Evolutionary conservation across 2,888 invertebrate species (phyloP).

Genomic region (Macrosiphum euphorbiae): DNA sequence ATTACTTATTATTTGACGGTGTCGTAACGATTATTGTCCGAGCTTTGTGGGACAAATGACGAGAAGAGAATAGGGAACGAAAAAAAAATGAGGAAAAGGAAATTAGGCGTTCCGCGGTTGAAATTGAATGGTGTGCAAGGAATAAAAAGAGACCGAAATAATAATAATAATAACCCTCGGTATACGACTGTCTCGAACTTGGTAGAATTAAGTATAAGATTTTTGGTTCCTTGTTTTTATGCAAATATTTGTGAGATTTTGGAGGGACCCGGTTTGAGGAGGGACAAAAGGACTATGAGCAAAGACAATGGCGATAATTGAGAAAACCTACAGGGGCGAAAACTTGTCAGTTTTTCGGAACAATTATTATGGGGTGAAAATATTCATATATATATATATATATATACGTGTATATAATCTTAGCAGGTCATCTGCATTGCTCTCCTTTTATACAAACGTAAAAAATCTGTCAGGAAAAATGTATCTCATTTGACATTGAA

Average conservation of each 20-base stretch:
- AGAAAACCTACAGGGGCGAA: constrained; percentile 47
- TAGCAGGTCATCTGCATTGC: constrained; percentile 34
- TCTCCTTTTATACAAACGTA: not conserved
- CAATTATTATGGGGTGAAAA: constrained; percentile 56
- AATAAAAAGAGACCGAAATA: constrained; percentile 19
- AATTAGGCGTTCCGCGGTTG: constrained; percentile 58
- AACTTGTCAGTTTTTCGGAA: constrained; percentile 52
- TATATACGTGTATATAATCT: constrained; percentile 20
- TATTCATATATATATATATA: not conserved
- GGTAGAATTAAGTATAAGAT: constrained; percentile 54
- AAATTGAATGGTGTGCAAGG: constrained; percentile 41
- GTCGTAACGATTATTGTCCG: constrained; percentile 59
- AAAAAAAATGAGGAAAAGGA: constrained; percentile 19
- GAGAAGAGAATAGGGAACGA: constrained; percentile 40
- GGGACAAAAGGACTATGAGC: constrained; percentile 27
- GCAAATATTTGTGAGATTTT: constrained; percentile 55
- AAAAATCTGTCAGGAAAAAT: not conserved
- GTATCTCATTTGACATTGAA: not conserved
- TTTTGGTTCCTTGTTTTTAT: constrained; percentile 62
- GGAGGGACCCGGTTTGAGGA: constrained; percentile 3
- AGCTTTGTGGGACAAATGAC: constrained; percentile 40
- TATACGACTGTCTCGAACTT: not conserved
- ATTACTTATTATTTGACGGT: constrained; percentile 44
- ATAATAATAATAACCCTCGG: constrained; percentile 43
- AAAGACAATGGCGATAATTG: constrained; percentile 63